phyloP scores from a whole-genome alignment of 1,140 invertebrate species.

The Gryllus bimaculatus region DNA sequence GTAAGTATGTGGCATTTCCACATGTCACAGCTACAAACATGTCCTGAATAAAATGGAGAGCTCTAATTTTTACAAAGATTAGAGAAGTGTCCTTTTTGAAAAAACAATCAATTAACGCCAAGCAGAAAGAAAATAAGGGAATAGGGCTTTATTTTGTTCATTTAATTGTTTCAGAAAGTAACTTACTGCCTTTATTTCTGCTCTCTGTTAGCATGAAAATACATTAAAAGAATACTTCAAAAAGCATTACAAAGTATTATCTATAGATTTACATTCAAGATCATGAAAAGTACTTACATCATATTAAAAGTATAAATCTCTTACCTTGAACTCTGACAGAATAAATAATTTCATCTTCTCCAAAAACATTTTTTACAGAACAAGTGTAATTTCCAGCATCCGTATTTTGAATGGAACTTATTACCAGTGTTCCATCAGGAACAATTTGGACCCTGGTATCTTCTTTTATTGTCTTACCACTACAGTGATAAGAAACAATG shows the following conservation, averaged over 20 bases:
- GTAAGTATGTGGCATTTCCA: too few species aligned
- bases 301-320: background rate
- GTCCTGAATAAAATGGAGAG: too few species aligned
- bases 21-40: too few species aligned
- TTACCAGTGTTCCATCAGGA: conserved; percentile 24
- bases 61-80: too few species aligned
- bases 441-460: conserved; percentile 25
- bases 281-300: too few species aligned
- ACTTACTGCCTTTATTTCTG: conserved; percentile 22
- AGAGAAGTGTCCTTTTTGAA: too few species aligned
- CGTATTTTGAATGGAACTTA: conserved; percentile 22
- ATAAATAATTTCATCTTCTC: conserved; percentile 27
- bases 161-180: background rate
- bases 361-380: conserved; percentile 33
- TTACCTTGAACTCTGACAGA: conserved; percentile 27
- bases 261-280: background rate
- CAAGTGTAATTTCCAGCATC: conserved; percentile 37
- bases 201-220: conserved; percentile 17
- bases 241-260: background rate
- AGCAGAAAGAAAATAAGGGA: too few species aligned
- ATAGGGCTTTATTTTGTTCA: background rate
- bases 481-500: background rate
- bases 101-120: too few species aligned
- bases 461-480: conserved; percentile 20
- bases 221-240: background rate